A percentile compares a stretch with the other conserved stretches of the same genome.
Evolutionary conservation across 2,797 vertebrate species (phyloP).

Genomic region (Denticeps clupeoides): DNA sequence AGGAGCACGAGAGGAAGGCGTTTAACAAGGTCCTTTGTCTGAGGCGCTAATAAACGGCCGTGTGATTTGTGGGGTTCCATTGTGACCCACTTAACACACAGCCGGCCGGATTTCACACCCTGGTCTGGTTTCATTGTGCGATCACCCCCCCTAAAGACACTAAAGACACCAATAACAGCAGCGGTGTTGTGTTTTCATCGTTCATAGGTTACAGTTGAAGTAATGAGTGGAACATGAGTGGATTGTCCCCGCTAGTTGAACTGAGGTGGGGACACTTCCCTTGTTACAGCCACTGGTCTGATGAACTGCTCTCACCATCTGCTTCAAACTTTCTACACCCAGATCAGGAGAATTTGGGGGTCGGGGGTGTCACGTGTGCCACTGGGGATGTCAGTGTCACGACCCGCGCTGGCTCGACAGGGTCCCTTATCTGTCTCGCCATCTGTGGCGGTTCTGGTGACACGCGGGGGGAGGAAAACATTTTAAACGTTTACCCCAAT

Average conservation of each 20-base stretch:
- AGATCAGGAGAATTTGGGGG: no score
- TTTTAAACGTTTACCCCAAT: slow-evolving; percentile 32
- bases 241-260: no score
- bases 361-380: slow-evolving; percentile 48
- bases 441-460: slow-evolving; percentile 61
- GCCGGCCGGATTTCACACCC: no score
- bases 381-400: slow-evolving; percentile 61
- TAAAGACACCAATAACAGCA: no score
- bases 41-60: neutral
- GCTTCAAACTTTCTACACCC: no score
- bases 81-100: neutral
- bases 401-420: slow-evolving; percentile 48
- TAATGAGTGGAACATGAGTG: neutral
- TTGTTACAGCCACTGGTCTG: no score
- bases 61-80: neutral
- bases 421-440: slow-evolving; percentile 51
- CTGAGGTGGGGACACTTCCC: no score
- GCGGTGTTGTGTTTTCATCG: no score
- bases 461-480: slow-evolving; percentile 52
- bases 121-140: no score
- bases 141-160: no score
- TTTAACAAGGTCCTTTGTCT: neutral
- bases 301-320: no score
- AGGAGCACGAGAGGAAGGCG: slow-evolving; percentile 20
- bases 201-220: no score